Evolutionary conservation across 2,113 vertebrate species (phyloP), one percentile per base, ranked within the genome.

Genomic region (Passer domesticus): DNA sequence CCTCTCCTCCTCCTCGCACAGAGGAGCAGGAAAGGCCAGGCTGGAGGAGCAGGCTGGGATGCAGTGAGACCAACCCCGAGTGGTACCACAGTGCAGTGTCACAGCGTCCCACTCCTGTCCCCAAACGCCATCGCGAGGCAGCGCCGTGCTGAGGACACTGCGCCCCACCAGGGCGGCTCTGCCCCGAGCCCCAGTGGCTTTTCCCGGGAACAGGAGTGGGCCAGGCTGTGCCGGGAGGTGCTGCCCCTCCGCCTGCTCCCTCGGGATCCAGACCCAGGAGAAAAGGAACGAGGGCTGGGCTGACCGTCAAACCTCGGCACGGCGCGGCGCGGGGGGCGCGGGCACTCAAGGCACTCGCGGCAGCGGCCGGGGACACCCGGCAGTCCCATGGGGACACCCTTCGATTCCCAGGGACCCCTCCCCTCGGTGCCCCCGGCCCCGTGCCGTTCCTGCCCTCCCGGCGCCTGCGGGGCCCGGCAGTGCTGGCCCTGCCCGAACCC

Each of bases 401-500:
- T 60, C 21, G 3, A 50, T 62, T 39, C 13, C 5, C 66, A 37
- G 67, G 46, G 63, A 58, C 9, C 46, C 79, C 30, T 56, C 52
- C 56, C 28, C 53, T 76, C 39, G 1, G 5, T 22, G 7, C 31
- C 58, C 35, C 31, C 3, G 3, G 4, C 56, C 66, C 55, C 2
- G 7, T 10, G 69, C 87, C 23, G 0, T 50, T 58, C 87, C 80
- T 52, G 77, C 88, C 86, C 12, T 31, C 21, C 90, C 23, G 31
- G 52, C 10, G 6, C 67, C 80, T 25, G 62, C 16, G 9, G 44
- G 80, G 92, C 92, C 92, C 28, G 50, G 77, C 64, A 72, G 41
- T 24, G 53, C 60, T 91, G 96, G 72, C 87, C 27, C 94, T 87
- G 86, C 85, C 92, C 53, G 81, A 96, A 96, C 97, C 97, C 96